Conservation (phyloP, 2,113 vertebrate genomes). For the Australoheros scitulus region DNA sequence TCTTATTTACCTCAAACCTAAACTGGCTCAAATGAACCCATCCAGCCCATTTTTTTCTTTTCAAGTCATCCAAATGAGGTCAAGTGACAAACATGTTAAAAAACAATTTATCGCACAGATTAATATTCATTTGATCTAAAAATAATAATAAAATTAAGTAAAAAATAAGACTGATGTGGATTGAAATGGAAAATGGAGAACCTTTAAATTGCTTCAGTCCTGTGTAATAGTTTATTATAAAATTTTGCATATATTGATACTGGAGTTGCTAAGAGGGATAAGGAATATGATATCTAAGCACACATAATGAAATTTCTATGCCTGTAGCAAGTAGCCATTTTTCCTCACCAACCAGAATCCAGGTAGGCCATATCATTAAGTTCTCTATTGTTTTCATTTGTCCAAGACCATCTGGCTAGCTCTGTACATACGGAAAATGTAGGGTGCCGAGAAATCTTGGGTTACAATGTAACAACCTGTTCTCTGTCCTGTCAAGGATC, state of each 20-base stretch:
- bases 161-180: rapidly evolving
- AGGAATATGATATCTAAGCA: not conserved
- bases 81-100: not conserved
- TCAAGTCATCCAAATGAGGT: conserved; percentile 6
- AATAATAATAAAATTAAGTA: not conserved
- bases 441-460: not conserved
- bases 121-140: not conserved
- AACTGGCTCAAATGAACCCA: too few relatives aligned
- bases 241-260: not conserved
- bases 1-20: not conserved
- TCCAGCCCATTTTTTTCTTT: not conserved
- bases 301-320: not conserved
- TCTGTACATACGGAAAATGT: not conserved
- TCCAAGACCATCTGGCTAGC: too few relatives aligned
- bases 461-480: not conserved
- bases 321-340: not conserved
- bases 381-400: too few relatives aligned
- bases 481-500: not conserved
- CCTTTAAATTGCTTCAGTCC: not conserved
- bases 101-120: not conserved
- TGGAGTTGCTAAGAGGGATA: not conserved
- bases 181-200: not conserved
- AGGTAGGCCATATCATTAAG: not conserved
- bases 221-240: not conserved
- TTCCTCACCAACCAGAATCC: not conserved